These are phyloP conservation scores for Poecilus cupreus DNA, from an alignment of 2,888 invertebrate species.

Conservation along the genomic window DNA sequence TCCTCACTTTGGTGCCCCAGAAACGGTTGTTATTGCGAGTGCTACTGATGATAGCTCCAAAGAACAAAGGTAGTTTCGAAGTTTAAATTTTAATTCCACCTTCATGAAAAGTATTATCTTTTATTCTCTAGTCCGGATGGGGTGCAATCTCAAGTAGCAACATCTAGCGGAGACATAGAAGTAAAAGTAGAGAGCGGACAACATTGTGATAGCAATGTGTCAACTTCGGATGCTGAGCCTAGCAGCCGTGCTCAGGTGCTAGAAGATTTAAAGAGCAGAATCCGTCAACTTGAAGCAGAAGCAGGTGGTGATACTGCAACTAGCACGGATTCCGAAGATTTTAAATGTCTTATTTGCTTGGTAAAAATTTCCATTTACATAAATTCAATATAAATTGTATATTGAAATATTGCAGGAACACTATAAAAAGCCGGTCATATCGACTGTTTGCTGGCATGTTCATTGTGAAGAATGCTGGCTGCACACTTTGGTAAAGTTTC, in stretches of 20 bases:
- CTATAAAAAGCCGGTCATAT: constrained; percentile 80
- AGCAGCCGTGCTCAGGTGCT: constrained; percentile 73
- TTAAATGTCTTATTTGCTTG: constrained; percentile 85
- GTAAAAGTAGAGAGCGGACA: constrained; percentile 69
- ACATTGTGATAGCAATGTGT: constrained; percentile 73
- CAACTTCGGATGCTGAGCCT: constrained; percentile 73
- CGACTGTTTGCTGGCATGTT: constrained; percentile 82
- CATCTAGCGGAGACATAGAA: constrained; percentile 71
- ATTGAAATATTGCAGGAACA: constrained; percentile 73
- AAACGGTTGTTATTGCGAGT: constrained; percentile 60
- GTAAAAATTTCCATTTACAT: constrained; percentile 70
- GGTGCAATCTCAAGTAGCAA: constrained; percentile 69
- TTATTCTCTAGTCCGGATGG: constrained; percentile 65
- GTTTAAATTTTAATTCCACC: background rate
- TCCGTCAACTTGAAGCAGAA: constrained; percentile 76
- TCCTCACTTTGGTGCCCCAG: constrained; percentile 71
- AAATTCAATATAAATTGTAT: background rate
- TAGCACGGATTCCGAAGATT: constrained; percentile 74
- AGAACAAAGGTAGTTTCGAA: constrained; percentile 49
- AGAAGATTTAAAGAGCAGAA: constrained; percentile 76
- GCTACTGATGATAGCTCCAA: constrained; percentile 33
- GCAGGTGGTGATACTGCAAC: constrained; percentile 68
- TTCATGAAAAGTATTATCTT: background rate
- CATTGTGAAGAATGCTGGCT: constrained; percentile 84
- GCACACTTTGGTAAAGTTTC: constrained; percentile 75